Conservation (phyloP, 2,888 invertebrate species). For the Phortica okadai region DNA sequence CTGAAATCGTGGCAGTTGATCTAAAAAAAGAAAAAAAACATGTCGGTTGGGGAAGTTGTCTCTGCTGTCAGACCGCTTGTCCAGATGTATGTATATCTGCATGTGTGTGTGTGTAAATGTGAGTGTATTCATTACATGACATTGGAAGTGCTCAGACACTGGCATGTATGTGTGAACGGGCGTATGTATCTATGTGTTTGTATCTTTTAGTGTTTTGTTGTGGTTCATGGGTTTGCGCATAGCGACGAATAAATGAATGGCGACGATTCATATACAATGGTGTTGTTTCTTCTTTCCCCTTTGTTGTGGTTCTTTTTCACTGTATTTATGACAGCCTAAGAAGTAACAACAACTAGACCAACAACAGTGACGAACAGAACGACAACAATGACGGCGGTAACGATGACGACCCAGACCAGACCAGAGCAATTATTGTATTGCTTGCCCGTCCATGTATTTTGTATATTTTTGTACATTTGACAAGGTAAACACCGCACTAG, state of each 20-base stretch:
- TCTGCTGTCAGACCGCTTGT: background rate
- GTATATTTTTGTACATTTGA: background rate
- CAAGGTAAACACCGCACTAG: constrained; percentile 29
- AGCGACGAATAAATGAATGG: constrained; percentile 62
- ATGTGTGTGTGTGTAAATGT: background rate
- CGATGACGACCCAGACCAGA: constrained; percentile 43
- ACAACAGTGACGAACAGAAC: constrained; percentile 30
- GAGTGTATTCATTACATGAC: constrained; percentile 63
- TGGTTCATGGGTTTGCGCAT: constrained; percentile 46
- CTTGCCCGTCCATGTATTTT: constrained; percentile 48
- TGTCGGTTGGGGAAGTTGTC: constrained; percentile 52
- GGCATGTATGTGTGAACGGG: constrained; percentile 34
- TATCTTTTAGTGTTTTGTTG: constrained; percentile 6
- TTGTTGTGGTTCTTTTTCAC: constrained; percentile 31
- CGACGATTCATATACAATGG: constrained; percentile 58
- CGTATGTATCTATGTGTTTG: constrained; percentile 36
- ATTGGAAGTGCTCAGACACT: constrained; percentile 31
- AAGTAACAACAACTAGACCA: constrained; percentile 15
- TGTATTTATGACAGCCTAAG: constrained; percentile 48
- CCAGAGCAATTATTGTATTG: constrained; percentile 67
- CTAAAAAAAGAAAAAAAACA: constrained; percentile 53
- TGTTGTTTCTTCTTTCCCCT: constrained; percentile 37
- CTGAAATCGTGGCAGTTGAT: constrained; percentile 17
- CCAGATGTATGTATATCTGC: background rate
- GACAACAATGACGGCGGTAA: constrained; percentile 40